phyloP scores from a whole-genome alignment of 1,140 invertebrate genomes.

The Centruroides sculpturatus region DNA sequence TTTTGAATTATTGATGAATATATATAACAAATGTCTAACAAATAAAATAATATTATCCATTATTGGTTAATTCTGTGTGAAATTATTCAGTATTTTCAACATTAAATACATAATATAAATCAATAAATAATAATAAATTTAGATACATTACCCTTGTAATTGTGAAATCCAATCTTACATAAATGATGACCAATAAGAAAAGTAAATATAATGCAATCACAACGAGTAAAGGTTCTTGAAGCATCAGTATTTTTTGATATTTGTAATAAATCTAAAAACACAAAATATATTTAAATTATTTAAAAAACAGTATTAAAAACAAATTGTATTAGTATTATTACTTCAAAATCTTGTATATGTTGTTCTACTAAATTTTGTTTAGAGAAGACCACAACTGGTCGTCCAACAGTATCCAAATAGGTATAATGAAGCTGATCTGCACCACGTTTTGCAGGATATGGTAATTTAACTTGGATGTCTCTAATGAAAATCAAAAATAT shows the following conservation, averaged over 20 bases:
- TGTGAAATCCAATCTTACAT: slow-evolving; percentile 90
- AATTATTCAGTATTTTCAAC: background rate
- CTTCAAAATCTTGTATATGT: slow-evolving; percentile 79
- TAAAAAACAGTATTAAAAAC: slow-evolving; percentile 5
- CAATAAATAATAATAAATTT: background rate
- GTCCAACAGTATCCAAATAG: slow-evolving; percentile 87
- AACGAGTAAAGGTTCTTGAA: slow-evolving; percentile 78
- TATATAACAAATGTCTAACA: background rate
- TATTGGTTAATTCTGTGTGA: background rate
- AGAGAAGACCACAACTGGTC: slow-evolving; percentile 68
- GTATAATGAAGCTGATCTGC: slow-evolving; percentile 71
- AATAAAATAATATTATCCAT: background rate
- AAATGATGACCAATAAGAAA: slow-evolving; percentile 83
- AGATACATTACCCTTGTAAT: slow-evolving; percentile 41
- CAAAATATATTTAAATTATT: background rate
- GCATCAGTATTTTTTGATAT: slow-evolving; percentile 62
- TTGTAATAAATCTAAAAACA: slow-evolving; percentile 58
- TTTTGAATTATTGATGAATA: background rate
- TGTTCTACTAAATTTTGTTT: slow-evolving; percentile 88
- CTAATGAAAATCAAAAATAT: slow-evolving; percentile 23
- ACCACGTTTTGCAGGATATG: slow-evolving; percentile 60
- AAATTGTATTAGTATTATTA: slow-evolving; percentile 21
- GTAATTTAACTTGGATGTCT: slow-evolving; percentile 63
- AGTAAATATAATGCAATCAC: slow-evolving; percentile 75
- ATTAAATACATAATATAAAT: background rate